Evolutionary conservation across 1,140 invertebrate genomes (phyloP), one percentile per base, ranked within the genome.

Genomic region (Zaprionus lachaisei): DNA sequence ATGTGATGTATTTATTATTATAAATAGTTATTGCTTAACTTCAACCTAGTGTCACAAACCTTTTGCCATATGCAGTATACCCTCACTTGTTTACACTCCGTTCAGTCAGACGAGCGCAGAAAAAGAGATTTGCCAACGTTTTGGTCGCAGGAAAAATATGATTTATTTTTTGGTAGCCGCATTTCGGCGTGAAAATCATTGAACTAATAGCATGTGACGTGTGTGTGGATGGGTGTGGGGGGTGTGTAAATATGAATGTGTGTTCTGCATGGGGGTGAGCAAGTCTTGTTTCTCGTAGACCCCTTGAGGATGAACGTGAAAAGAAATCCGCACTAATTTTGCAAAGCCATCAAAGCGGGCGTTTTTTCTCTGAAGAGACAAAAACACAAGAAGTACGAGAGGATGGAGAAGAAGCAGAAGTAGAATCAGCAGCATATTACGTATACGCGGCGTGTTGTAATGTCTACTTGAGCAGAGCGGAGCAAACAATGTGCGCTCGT

Each of bases 141-240:
- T 70, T 64, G 51, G 49, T 38, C 64, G 69, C 77, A 73, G 77
- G 62, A 72, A 79, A 67, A 81, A 85, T 85, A 57, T 80, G 80
- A 82, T 89, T 90, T 89, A 84, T 81, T 84, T 89, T 87, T 87
- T 24, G 61, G 68, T 54, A 44, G 61, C 61, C 72, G 69, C 44
- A 77, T 78, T 89, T 82, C 57, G 85, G 85, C 86, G 85, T 90
- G 85, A 90, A 90, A 90, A 90, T 91, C 85, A 90, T 90, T 90
- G 85, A 90, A 90, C 85, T 90, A 90, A 90, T 90, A 90, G 85
- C 85, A 82, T 85, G 77, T 82, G 85, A 89, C 81, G 66, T 90
- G 64, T 73, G 79, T 54, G 60, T 31, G 14, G 37, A 4, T 34
- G 54, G 5, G 20, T 15, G 56, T 34, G 63, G 22, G 38, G 38